A percentile compares a stretch with the other conserved stretches of the same genome.
Evolutionary conservation across 1,140 invertebrate species (phyloP).

Genomic region (Neodiprion lecontei): DNA sequence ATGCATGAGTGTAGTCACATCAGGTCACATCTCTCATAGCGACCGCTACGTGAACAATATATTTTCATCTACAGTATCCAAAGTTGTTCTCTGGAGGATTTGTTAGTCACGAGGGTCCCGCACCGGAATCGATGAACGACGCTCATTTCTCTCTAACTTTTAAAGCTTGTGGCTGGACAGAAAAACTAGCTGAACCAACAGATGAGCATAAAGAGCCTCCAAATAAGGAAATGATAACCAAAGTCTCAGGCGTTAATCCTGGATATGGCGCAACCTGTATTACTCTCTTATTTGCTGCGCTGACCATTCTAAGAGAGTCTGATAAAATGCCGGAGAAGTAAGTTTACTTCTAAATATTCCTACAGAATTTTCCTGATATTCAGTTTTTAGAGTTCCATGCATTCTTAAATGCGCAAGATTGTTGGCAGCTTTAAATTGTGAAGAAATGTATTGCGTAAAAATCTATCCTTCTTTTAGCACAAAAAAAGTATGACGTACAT

Average conservation of each 20-base stretch:
- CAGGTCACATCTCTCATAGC: constrained; percentile 9
- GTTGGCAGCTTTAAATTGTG: no score
- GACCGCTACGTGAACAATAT: constrained; percentile 8
- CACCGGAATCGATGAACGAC: constrained; percentile 68
- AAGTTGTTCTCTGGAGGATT: constrained; percentile 75
- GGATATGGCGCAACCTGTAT: constrained; percentile 85
- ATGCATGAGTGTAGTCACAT: neutral
- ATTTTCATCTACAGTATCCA: constrained; percentile 68
- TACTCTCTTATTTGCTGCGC: constrained; percentile 73
- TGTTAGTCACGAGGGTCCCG: constrained; percentile 72
- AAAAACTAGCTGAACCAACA: constrained; percentile 66
- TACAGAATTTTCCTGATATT: neutral
- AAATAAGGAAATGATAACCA: constrained; percentile 73
- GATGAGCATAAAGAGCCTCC: constrained; percentile 69
- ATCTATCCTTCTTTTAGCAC: no score
- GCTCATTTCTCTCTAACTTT: constrained; percentile 73
- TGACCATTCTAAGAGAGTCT: constrained; percentile 78
- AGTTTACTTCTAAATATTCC: constrained; percentile 35
- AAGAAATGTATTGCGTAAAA: no score
- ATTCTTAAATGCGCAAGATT: neutral
- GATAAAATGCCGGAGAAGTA: constrained; percentile 78
- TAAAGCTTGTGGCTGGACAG: constrained; percentile 79
- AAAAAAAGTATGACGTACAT: no score
- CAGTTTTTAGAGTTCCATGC: neutral
- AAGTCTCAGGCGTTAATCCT: constrained; percentile 72